These are phyloP conservation scores for Drosophila kuntzei DNA, from an alignment of 2,888 invertebrate species.

Conservation along the genomic window DNA sequence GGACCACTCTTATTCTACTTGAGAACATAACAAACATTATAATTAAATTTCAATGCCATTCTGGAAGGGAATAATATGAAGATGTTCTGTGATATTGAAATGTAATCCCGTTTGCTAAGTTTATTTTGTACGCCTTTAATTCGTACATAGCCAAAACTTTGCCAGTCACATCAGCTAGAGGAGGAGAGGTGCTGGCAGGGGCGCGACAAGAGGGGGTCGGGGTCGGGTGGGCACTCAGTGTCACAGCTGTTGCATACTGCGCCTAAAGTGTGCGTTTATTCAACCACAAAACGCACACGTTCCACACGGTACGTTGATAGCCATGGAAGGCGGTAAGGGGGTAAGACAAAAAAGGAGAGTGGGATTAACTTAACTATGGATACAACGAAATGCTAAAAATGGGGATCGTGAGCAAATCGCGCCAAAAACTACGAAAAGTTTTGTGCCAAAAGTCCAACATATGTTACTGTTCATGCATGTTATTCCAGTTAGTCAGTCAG, in stretches of 20 bases:
- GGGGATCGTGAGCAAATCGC: slow-evolving; percentile 42
- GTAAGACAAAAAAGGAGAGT: neutral
- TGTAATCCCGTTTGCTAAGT: slow-evolving; percentile 25
- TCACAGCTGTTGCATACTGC: slow-evolving; percentile 73
- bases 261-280: slow-evolving; percentile 74
- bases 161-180: slow-evolving; percentile 30
- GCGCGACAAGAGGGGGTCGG: too few species aligned
- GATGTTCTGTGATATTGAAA: slow-evolving; percentile 26
- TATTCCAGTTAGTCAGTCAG: slow-evolving; percentile 52
- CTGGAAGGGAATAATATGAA: neutral
- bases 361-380: slow-evolving; percentile 7
- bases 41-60: slow-evolving; percentile 10
- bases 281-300: slow-evolving; percentile 78
- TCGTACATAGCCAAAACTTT: slow-evolving; percentile 29
- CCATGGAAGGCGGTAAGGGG: neutral
- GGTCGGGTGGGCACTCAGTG: slow-evolving; percentile 21
- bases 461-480: slow-evolving; percentile 77
- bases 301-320: slow-evolving; percentile 43
- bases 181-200: neutral
- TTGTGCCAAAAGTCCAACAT: slow-evolving; percentile 75
- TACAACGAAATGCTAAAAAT: slow-evolving; percentile 41
- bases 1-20: neutral
- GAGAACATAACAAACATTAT: slow-evolving; percentile 1
- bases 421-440: slow-evolving; percentile 63
- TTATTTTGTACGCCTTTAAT: slow-evolving; percentile 19